A percentile compares a stretch with the other conserved stretches of the same genome.
Conservation (phyloP, 92 coral and sea anemone species). For the Palythoa grandiflora region DNA sequence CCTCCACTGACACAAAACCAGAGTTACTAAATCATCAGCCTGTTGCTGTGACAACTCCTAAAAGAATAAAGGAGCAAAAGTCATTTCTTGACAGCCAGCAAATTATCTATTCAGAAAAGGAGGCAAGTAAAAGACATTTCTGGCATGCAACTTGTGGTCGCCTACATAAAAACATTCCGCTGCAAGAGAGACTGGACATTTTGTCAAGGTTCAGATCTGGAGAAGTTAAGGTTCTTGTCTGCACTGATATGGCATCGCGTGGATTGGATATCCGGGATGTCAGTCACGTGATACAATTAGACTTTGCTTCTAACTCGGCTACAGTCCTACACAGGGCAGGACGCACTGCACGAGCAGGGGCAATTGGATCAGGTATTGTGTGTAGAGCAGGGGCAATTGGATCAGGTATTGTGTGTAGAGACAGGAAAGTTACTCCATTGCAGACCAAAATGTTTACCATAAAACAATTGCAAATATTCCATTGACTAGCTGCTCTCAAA, state of each 20-base stretch:
- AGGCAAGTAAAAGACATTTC: slow-evolving; percentile 45
- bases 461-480: too few relatives aligned
- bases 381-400: not conserved
- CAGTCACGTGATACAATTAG: slow-evolving; percentile 96
- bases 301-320: slow-evolving; percentile 90
- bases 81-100: not conserved
- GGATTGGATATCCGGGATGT: slow-evolving; percentile 92
- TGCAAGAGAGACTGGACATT: slow-evolving; percentile 67
- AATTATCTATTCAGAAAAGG: not conserved
- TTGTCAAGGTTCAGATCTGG: slow-evolving; percentile 71
- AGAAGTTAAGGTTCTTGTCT: slow-evolving; percentile 75
- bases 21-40: not conserved
- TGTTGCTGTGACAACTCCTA: not conserved
- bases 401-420: not conserved
- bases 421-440: too few relatives aligned
- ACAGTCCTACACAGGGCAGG: slow-evolving; percentile 92
- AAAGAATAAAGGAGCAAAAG: not conserved
- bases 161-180: slow-evolving; percentile 77
- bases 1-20: slow-evolving; percentile 37
- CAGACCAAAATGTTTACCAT: too few relatives aligned
- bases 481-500: too few relatives aligned
- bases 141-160: slow-evolving; percentile 74
- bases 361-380: slow-evolving; percentile 79
- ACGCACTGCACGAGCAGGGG: slow-evolving; percentile 95
- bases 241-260: slow-evolving; percentile 96